phyloP scores from a whole-genome alignment of 30 jellyfish, hydroid and myxozoan genomes.

The Aurelia aurita region DNA sequence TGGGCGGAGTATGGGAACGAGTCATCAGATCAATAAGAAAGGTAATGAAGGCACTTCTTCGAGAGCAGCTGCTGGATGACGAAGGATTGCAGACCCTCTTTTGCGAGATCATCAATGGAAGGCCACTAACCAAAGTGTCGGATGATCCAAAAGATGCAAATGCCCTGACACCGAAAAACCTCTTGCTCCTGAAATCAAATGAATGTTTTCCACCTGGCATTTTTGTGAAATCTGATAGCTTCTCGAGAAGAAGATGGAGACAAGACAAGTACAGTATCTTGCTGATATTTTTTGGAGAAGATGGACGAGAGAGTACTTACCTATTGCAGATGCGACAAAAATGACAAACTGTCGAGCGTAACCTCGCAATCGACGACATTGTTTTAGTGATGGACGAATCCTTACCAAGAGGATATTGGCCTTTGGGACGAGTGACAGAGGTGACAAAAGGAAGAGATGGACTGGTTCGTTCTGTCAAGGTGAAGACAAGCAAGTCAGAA shows the following conservation, averaged over 20 bases:
- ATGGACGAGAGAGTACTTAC: no score
- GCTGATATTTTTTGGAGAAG: no score
- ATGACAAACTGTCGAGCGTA: conserved; percentile 19
- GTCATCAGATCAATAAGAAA: no score
- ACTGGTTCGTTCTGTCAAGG: conserved; percentile 47
- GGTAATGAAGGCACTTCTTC: conserved; percentile 3
- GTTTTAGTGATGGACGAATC: no score
- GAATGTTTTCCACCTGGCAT: conserved; percentile 15
- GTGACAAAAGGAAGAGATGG: conserved; percentile 35
- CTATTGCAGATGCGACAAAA: no score
- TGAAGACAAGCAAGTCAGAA: conserved; percentile 28
- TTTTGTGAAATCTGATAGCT: neutral
- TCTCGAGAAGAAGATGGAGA: no score
- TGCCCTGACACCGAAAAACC: conserved; percentile 55
- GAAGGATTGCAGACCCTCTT: no score
- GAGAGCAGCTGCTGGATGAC: conserved; percentile 2
- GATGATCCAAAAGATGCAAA: conserved; percentile 47
- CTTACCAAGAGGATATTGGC: conserved; percentile 36
- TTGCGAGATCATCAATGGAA: conserved; percentile 30
- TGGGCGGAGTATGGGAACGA: no score
- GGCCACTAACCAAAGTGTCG: conserved; percentile 33
- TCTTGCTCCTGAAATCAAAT: conserved; percentile 11
- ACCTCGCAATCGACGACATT: conserved; percentile 20
- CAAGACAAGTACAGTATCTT: no score
- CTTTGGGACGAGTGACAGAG: conserved; percentile 23